Conservation (phyloP, 2,888 invertebrate genomes). For the Leucoma salicis region DNA sequence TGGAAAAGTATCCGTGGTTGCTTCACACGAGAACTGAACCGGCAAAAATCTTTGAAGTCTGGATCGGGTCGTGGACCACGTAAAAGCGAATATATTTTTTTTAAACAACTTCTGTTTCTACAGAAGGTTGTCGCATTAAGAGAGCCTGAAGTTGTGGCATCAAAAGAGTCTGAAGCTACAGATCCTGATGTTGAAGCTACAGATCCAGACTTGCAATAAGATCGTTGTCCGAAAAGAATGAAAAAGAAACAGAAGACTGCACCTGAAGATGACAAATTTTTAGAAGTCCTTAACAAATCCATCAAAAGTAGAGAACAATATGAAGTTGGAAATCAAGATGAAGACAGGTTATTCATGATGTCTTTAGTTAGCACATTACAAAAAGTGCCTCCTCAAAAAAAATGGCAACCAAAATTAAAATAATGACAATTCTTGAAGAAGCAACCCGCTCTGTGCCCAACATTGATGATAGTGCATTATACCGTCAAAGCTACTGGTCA, state of each 20-base stretch:
- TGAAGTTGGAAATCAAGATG: slow-evolving; percentile 6
- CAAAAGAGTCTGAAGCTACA: no score
- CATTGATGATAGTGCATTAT: no score
- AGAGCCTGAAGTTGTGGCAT: slow-evolving; percentile 9
- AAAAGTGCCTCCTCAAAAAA: slow-evolving; percentile 10
- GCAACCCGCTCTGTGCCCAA: slow-evolving; percentile 11
- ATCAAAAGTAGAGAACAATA: slow-evolving; percentile 7
- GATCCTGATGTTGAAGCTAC: slow-evolving; percentile 3
- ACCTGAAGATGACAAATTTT: slow-evolving; percentile 10
- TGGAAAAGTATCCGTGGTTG: slow-evolving; percentile 24
- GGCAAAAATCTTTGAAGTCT: slow-evolving; percentile 15
- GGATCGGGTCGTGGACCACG: slow-evolving; percentile 11
- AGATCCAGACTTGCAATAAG: slow-evolving; percentile 6
- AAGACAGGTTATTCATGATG: slow-evolving; percentile 15
- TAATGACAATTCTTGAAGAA: slow-evolving; percentile 9
- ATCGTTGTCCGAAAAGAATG: no score
- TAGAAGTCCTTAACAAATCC: slow-evolving; percentile 8
- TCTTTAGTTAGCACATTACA: slow-evolving; percentile 13
- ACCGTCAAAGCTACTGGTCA: slow-evolving; percentile 16
- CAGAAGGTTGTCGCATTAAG: slow-evolving; percentile 16
- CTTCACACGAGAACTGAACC: slow-evolving; percentile 20
- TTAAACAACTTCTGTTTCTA: slow-evolving; percentile 22
- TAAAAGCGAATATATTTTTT: slow-evolving; percentile 24
- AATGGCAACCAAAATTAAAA: slow-evolving; percentile 13
- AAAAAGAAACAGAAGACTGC: no score